Conservation (phyloP, 1,140 invertebrate species). For the Camponotus pennsylvanicus region DNA sequence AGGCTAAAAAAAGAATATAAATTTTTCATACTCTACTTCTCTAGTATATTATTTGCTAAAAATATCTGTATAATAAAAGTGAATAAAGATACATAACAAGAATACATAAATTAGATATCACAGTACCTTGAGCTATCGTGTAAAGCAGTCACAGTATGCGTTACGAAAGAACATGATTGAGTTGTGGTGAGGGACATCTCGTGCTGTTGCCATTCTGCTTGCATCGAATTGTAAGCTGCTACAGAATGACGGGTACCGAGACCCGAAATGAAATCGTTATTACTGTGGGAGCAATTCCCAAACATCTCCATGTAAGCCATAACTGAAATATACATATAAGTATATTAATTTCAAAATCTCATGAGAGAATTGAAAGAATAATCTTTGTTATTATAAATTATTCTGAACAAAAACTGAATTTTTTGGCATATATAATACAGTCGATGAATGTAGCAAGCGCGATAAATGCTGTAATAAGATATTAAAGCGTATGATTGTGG, state of each 20-base stretch:
- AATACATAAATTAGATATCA: background rate
- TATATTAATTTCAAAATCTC: conserved; percentile 31
- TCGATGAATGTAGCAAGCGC: conserved; percentile 64
- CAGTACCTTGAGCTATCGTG: conserved; percentile 83
- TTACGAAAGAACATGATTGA: conserved; percentile 88
- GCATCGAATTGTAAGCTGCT: conserved; percentile 92
- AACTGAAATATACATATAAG: conserved; percentile 88
- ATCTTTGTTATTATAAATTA: conserved; percentile 52
- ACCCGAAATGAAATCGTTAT: conserved; percentile 90
- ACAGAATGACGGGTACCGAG: conserved; percentile 91
- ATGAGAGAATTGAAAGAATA: background rate
- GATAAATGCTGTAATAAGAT: conserved; percentile 61
- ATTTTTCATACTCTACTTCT: background rate
- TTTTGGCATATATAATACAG: conserved; percentile 49
- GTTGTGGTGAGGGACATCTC: conserved; percentile 87
- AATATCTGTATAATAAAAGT: background rate
- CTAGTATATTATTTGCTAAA: conserved; percentile 7
- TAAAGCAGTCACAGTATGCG: conserved; percentile 84
- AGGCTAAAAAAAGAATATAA: conserved; percentile 72
- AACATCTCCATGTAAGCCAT: conserved; percentile 99
- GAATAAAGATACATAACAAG: conserved; percentile 22
- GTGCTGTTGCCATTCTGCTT: conserved; percentile 89
- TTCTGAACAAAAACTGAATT: conserved; percentile 55
- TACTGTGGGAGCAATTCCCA: conserved; percentile 94
- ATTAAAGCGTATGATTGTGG: conserved; percentile 57